Evolutionary conservation across 2,797 vertebrate genomes (phyloP), one percentile per base, ranked within the genome.

Genomic region (Sparidentex hasta): DNA sequence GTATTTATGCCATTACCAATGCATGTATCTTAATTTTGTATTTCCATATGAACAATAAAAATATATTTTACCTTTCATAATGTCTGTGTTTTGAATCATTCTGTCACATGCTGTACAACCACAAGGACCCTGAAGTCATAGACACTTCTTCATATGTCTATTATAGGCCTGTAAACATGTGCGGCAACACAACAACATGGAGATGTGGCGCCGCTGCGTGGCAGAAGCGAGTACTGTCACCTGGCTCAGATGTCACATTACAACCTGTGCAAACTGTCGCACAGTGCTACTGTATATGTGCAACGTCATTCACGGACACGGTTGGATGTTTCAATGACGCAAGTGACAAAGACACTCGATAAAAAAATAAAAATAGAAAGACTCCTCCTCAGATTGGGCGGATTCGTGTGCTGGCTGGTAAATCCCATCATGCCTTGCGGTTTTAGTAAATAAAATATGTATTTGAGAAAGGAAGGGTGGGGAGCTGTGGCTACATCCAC

Each of bases 11-110:
- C 44, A 76, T 87, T 88, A 89, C 78, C 67, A 79, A 70, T 94
- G 94, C 93, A 95, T 95, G 93, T 88, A 88, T 80, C 83, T 87
- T 81, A 74, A 90, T 94, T 94, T 90, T 94, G 85, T 94, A 94
- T 93, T 93, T 92, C 76, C 65, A 76, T 89, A 87, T 55, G 27
- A 89, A 88, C 85, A 93, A 92, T 92, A 93, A 94, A 93, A 91
- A 65, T 85, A 80, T 85, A 84, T 86, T 86, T 76, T 85, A 80
- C 47, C 14, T 67, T 63, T 65, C 68, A 33, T 47, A 8, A 46
- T 72, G 7, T 41, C 38, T 11, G 2, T 69, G 6, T 41, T 62
- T 51, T 33, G 47, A 29, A 3, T 29, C 3, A 11, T 23, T 62
- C 13, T 17, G 1, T 59, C 12, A 16, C 4, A 11, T 14, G 14